Conservation (phyloP, 2,888 invertebrate genomes). For the Eupithecia tripunctaria region DNA sequence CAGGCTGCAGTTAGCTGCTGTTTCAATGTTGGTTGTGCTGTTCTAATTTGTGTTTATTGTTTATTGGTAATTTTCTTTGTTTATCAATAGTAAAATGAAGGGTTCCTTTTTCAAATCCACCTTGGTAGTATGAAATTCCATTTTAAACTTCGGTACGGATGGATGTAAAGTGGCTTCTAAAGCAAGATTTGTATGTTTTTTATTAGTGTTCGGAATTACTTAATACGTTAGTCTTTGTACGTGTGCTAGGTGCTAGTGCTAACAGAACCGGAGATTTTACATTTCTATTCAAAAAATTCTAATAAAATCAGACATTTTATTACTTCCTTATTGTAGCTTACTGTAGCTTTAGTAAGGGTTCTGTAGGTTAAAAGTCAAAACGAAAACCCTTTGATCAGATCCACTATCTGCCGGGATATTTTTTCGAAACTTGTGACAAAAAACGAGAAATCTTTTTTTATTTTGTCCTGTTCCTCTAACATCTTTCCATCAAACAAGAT, state of each 20-base stretch:
- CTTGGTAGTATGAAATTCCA: background rate
- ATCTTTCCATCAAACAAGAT: background rate
- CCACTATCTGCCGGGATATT: background rate
- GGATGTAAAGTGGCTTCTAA: constrained; percentile 27
- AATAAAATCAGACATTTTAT: background rate
- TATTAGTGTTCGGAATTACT: constrained; percentile 40
- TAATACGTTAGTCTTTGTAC: constrained; percentile 36
- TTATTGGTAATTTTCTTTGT: background rate
- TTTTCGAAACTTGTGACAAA: background rate
- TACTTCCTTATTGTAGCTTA: background rate
- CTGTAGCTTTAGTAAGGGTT: background rate
- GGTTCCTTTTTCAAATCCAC: background rate
- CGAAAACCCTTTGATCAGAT: background rate
- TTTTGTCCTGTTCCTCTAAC: background rate
- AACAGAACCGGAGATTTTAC: background rate
- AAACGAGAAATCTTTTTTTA: background rate
- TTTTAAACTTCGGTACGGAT: constrained; percentile 1
- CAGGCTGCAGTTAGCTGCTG: too few species aligned
- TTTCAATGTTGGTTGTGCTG: too few species aligned
- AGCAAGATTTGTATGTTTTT: constrained; percentile 38
- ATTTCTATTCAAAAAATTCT: constrained; percentile 2
- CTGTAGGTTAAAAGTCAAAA: background rate
- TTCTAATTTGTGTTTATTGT: background rate
- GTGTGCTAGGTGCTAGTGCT: constrained; percentile 15
- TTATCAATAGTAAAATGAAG: background rate